Percentiles rank a stretch among this genome's conserved stretches.
phyloP scores from a whole-genome alignment of 2,888 invertebrate species.

The Microctonus aethiopoides region DNA sequence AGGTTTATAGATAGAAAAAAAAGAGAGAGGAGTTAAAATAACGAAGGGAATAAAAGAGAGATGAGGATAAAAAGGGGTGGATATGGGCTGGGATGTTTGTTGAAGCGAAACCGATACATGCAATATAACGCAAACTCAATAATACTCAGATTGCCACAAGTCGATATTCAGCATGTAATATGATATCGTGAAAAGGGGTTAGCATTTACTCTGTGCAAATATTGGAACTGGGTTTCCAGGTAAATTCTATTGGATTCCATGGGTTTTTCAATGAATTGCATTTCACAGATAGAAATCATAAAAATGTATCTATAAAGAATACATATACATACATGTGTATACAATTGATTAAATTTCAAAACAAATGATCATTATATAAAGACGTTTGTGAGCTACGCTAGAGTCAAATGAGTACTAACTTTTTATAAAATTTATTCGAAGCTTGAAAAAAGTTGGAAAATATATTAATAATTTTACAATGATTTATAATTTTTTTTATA shows the following conservation, averaged over 20 bases:
- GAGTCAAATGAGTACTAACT: too few species aligned
- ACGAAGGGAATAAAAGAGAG: constrained; percentile 3
- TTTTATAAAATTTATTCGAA: too few species aligned
- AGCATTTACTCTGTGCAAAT: neutral
- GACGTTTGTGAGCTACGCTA: too few species aligned
- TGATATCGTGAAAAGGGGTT: constrained; percentile 41
- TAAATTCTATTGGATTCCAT: constrained; percentile 41
- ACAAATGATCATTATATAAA: too few species aligned
- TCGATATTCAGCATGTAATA: constrained; percentile 37
- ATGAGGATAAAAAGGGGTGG: constrained; percentile 7
- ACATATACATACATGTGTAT: too few species aligned
- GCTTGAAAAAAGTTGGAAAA: too few species aligned
- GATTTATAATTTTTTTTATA: too few species aligned
- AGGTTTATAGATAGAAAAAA: neutral
- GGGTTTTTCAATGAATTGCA: constrained; percentile 39
- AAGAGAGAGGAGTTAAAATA: neutral
- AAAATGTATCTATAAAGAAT: too few species aligned
- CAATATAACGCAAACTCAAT: constrained; percentile 39
- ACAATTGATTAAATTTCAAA: too few species aligned
- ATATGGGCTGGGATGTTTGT: constrained; percentile 3
- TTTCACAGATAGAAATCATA: constrained; percentile 22
- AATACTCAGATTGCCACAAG: constrained; percentile 47
- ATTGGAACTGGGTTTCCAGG: constrained; percentile 50
- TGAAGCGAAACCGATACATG: constrained; percentile 23
- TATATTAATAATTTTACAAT: too few species aligned